phyloP scores from a whole-genome alignment of 2,797 vertebrate genomes.

The Semotilus atromaculatus region DNA sequence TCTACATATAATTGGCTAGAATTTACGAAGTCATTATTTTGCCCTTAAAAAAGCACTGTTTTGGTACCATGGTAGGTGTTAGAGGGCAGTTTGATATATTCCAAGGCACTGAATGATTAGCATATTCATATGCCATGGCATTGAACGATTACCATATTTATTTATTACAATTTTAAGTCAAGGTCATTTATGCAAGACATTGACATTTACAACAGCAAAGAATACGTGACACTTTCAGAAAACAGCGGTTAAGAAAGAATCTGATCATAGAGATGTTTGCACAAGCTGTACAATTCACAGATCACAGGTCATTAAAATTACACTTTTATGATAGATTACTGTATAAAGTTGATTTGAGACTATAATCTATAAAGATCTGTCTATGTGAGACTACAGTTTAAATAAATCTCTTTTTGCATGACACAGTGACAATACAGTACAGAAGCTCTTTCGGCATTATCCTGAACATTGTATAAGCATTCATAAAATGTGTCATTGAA shows the following conservation, averaged over 20 bases:
- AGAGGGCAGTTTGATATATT: background rate
- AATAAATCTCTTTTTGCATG: background rate
- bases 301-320: background rate
- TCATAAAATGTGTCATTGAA: background rate
- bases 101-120: background rate
- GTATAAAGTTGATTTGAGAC: background rate
- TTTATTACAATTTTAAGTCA: too few relatives aligned
- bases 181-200: too few relatives aligned
- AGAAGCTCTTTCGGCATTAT: too few relatives aligned
- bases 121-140: conserved; percentile 7
- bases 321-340: background rate
- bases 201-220: too few relatives aligned
- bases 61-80: background rate
- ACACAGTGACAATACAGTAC: background rate
- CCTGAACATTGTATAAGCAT: background rate
- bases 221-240: too few relatives aligned
- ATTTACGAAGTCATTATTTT: background rate
- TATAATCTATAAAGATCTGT: background rate
- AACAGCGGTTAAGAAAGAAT: background rate
- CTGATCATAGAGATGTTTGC: background rate
- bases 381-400: background rate
- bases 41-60: background rate
- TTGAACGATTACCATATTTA: background rate
- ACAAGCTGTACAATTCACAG: background rate
- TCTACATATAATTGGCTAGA: background rate